Base-by-base conservation (phyloP, 2,888 invertebrate species). In the Linyphia triangularis region DNA sequence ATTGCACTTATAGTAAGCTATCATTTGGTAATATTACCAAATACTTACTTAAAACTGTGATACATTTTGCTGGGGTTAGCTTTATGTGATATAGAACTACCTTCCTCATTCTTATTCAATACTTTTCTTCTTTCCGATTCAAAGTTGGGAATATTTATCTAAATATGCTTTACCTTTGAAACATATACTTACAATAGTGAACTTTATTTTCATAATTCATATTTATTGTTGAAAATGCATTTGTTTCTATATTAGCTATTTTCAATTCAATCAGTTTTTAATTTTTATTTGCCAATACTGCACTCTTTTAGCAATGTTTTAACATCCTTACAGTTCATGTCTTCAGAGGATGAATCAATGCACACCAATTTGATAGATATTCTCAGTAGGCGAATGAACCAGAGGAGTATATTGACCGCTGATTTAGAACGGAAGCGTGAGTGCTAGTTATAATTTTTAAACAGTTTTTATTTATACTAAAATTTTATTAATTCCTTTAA, bases 371-470 rank as follows among this genome's bases (percentile, higher is more conserved):
- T 97, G 0, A 94, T 95, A 93, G 94, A 94, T 0, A 95, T 95
- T 92, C 93, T 96, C 85, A 95, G 95, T 92, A 95, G 95, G 93
- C 94, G 95, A 89, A 95, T 95, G 59, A 95, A 94, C 91, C 95
- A 95, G 85, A 93, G 95, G 19, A 95, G 95, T 91, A 93, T 94
- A 3, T 92, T 96, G 10, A 94, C 95, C 78, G 92, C 94, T 30
- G 96, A 96, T 92, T 94, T 82, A 33, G 28, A 37, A 22, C 30
- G 37, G 37, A 82, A 72, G 72, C 57, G 82, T 82, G 40, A 69
- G 69, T 51, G 19, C 4, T 22, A 19, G 13, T 63, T 0, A 22
- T 28, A 19, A 63, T 22, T 10, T 63, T 1, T 24, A 1, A 7
- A 26, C 22, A 19, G 5, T 24, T n/a, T n/a, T n/a, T 22, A 26